These are phyloP conservation scores for Gymnocheta viridis DNA, from an alignment of 2,888 invertebrate genomes.

Conservation along the genomic window DNA sequence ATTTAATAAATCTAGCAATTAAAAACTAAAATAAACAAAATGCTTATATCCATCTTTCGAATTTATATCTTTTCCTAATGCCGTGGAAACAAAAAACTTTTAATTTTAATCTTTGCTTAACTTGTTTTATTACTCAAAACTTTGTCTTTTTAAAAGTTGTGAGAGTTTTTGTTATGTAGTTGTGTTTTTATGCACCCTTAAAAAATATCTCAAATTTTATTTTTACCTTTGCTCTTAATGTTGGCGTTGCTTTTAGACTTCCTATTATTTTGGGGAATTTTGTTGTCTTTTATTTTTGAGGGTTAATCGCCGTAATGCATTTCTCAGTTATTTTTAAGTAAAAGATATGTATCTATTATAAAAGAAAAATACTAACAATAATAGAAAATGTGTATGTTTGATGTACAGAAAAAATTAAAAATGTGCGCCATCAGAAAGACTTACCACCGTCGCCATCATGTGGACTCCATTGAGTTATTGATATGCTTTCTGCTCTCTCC, in stretches of 20 bases:
- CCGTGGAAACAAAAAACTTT: conserved; percentile 10
- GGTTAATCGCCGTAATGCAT: conserved; percentile 67
- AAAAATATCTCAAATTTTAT: conserved; percentile 23
- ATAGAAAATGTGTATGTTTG: conserved; percentile 22
- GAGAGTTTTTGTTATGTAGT: conserved; percentile 1
- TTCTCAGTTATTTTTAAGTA: conserved; percentile 53
- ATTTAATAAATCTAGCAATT: background rate
- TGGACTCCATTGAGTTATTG: conserved; percentile 60
- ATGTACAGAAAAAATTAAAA: conserved; percentile 41
- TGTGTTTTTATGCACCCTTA: conserved; percentile 25
- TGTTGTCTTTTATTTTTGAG: conserved; percentile 47
- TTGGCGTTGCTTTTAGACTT: conserved; percentile 15
- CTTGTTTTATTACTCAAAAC: conserved; percentile 9
- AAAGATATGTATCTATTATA: conserved; percentile 68
- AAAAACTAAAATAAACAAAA: background rate
- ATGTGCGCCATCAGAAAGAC: conserved; percentile 52
- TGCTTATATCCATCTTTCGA: background rate
- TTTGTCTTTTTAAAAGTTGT: conserved; percentile 12
- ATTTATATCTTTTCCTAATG: background rate
- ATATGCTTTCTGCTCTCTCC: conserved; percentile 38
- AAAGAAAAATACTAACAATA: conserved; percentile 18
- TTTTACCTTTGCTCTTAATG: conserved; percentile 28
- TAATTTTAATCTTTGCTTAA: background rate
- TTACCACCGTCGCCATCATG: conserved; percentile 8
- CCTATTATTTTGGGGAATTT: conserved; percentile 21